Evolutionary conservation across 2,888 invertebrate genomes (phyloP).

Genomic region (Aphodius sticticus): DNA sequence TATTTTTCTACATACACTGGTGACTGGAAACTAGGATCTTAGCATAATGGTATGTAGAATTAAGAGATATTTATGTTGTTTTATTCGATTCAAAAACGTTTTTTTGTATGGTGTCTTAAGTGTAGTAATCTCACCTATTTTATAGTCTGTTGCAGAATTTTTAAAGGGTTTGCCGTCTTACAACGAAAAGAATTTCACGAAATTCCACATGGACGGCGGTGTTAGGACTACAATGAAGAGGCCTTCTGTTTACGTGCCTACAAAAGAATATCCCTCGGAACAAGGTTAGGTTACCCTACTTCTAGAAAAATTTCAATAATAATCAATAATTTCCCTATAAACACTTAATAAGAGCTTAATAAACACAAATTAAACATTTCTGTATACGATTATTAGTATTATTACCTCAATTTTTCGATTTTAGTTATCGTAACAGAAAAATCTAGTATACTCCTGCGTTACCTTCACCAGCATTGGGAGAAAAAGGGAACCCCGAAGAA

Average conservation of each 20-base stretch:
- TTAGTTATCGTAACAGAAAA: slow-evolving; percentile 95
- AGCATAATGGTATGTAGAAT: slow-evolving; percentile 27
- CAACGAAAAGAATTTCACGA: slow-evolving; percentile 89
- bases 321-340: not conserved
- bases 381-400: slow-evolving; percentile 15
- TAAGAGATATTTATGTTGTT: not conserved
- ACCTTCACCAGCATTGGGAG: slow-evolving; percentile 95
- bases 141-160: slow-evolving; percentile 87
- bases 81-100: not conserved
- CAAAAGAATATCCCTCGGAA: slow-evolving; percentile 91
- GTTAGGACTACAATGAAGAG: slow-evolving; percentile 83
- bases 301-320: slow-evolving; percentile 7
- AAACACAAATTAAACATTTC: not conserved
- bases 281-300: slow-evolving; percentile 73
- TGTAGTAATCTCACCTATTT: slow-evolving; percentile 45
- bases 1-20: not conserved
- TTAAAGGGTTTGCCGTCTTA: slow-evolving; percentile 90
- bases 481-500: slow-evolving; percentile 74
- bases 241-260: slow-evolving; percentile 91
- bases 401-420: slow-evolving; percentile 53
- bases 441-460: slow-evolving; percentile 91
- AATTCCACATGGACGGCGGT: slow-evolving; percentile 87
- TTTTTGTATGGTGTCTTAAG: not conserved
- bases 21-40: not conserved
- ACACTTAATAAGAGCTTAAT: slow-evolving; percentile 16